Evolutionary conservation across 2,797 vertebrate genomes (phyloP), one percentile per base, ranked within the genome.

Genomic region (Cephalopachus bancanus): DNA sequence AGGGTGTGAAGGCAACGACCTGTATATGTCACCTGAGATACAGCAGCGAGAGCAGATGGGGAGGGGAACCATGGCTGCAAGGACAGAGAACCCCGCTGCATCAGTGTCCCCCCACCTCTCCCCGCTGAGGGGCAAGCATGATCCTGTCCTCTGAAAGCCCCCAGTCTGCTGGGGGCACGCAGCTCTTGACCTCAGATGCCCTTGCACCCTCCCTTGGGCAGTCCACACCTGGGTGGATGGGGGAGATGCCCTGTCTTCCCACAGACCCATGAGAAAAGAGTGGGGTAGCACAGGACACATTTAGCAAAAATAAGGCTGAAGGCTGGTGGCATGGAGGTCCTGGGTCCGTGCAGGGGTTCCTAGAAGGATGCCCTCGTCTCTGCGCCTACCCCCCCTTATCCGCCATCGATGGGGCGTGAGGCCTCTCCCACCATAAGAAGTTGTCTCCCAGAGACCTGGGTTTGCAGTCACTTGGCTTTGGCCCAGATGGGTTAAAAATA

Each of bases 1-100:
- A 0, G 80, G 19, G 95, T 95, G 97, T 94, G 96, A 97, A 95
- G 91, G 84, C 28, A 0, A 26, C 26, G 86, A 80, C 96, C 97
- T 97, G 93, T 86, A 96, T 97, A 95, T 96, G 97, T 96, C 96
- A 60, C 94, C 96, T 89, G 92, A 96, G 90, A 84, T 92, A n/a
- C 55, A 28, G 88, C 92, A 20, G 80, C n/a, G 57, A n/a, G 11
- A 24, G 64, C 3, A 4, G 49, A 94, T 19, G 20, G 20, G 65
- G 60, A 91, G 57, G 84, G 79, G 55, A 44, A 17, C 44, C 20
- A 37, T 8, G 33, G 69, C 81, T 90, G 15, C 37, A 11, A 11
- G 44, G 57, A 30, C n/a, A n/a, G 64, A 79, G 64, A 57, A 51
- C 55, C 51, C 30, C 33, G 59, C 28, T 60, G 64, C 24, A 3